Evolutionary conservation across 2,888 invertebrate species (phyloP), one percentile per base, ranked within the genome.

Genomic region (Isotomurus palustris): DNA sequence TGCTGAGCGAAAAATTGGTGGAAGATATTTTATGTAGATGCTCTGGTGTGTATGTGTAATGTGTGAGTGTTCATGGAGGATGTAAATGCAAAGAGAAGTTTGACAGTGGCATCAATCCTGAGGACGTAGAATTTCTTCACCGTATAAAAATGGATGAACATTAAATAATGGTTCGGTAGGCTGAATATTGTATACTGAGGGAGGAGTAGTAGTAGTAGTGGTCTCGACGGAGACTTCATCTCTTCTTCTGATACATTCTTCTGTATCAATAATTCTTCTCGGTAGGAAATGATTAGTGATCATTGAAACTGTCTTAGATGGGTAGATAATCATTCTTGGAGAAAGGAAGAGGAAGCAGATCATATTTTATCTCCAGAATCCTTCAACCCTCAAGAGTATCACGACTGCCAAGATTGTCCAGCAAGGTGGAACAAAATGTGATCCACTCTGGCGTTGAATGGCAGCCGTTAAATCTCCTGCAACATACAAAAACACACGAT

Each of bases 391-490:
- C 52, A 56, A 47, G 57, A 61, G 64, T 61, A 64, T 51, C 50
- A 60, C 44, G 35, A 53, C 56, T 56, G 55, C 59, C 50, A 67
- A 58, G 56, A 66, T 49, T 62, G 66, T 66, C 66, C 66, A 66
- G 59, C 57, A 64, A 60, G 61, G 60, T 58, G 69, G 67, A 63
- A 63, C 64, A 56, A 69, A 68, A 58, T 65, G 62, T 61, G 63
- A 66, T 53, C 67, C 66, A 60, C 64, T 65, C 59, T 66, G 66
- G 50, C 67, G 62, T 60, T 68, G 68, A 67, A 70, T 70, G 60
- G 70, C 68, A 58, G 70, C 68, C 53, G 70, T 67, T 68, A 68
- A 68, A 64, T 70, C 70, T 62, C 70, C 70, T 70, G 60, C 47
- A 61, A 58, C 17, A 52, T 47, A 52, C 65, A 56, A 58, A n/a